Conservation (phyloP, 2,113 vertebrate genomes). For the Garra rufa region DNA sequence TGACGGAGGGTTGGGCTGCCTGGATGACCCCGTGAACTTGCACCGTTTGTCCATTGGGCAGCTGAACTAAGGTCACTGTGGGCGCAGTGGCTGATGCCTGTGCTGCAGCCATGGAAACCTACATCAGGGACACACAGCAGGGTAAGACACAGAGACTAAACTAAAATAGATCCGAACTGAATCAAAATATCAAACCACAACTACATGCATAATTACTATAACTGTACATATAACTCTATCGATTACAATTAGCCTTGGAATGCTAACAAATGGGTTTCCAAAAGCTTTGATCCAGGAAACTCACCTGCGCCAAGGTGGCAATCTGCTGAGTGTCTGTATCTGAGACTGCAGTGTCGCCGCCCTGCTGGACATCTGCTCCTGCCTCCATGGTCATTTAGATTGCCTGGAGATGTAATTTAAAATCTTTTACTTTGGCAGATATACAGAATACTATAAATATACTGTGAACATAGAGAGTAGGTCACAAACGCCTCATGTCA, state of each 20-base stretch:
- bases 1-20: conserved; percentile 96
- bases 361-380: conserved; percentile 95
- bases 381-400: conserved; percentile 99
- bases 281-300: background rate
- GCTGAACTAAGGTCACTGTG: conserved; percentile 94
- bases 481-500: too few species aligned
- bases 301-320: conserved; percentile 93
- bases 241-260: background rate
- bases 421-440: background rate
- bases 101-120: conserved; percentile 91
- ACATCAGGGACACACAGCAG: conserved; percentile 22
- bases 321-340: conserved; percentile 96
- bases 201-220: background rate
- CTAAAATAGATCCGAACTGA: background rate
- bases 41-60: conserved; percentile 97
- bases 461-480: background rate
- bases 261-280: background rate
- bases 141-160: background rate
- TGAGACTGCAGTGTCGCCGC: conserved; percentile 91
- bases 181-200: background rate
- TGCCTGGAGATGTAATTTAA: conserved; percentile 71
- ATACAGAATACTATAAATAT: too few species aligned
- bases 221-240: too few species aligned
- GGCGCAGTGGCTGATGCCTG: conserved; percentile 88
- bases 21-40: conserved; percentile 99